Percentiles rank a stretch among this genome's conserved stretches.
Evolutionary conservation across 2,888 invertebrate genomes (phyloP).

Genomic region (Orthonychiurus folsomi): DNA sequence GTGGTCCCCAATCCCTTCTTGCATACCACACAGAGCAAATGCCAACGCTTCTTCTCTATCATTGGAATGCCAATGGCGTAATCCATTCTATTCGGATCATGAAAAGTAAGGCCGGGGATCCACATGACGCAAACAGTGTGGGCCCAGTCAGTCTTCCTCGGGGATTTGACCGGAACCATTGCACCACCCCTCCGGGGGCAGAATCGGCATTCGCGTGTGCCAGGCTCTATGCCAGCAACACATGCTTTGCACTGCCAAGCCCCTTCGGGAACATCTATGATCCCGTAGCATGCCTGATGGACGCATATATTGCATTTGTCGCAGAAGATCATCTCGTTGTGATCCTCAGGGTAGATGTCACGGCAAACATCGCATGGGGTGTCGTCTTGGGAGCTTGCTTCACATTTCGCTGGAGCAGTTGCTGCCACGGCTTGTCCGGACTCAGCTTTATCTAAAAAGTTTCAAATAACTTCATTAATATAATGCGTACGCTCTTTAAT

Average conservation of each 20-base stretch:
- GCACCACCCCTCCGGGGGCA: constrained; percentile 15
- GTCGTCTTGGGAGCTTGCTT: not conserved
- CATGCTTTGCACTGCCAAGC: not conserved
- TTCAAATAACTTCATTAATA: too few species aligned
- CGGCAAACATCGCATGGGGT: constrained; percentile 17
- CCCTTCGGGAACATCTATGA: constrained; percentile 6
- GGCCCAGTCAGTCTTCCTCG: constrained; percentile 10
- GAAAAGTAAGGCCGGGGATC: not conserved
- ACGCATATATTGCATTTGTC: constrained; percentile 17
- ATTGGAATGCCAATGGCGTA: constrained; percentile 1
- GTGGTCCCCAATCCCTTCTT: constrained; percentile 5
- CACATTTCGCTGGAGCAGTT: too few species aligned
- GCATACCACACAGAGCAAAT: constrained; percentile 15
- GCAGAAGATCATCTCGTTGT: constrained; percentile 17
- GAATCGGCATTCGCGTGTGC: constrained; percentile 10
- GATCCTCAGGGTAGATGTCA: constrained; percentile 6
- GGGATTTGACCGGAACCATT: constrained; percentile 12
- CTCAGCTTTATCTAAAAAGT: too few species aligned
- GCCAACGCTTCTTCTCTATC: constrained; percentile 12
- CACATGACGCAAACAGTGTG: constrained; percentile 11
- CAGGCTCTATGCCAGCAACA: not conserved
- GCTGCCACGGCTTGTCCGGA: too few species aligned
- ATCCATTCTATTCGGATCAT: not conserved
- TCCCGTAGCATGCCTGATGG: constrained; percentile 19
- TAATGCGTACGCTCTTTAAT: too few species aligned